Conservation (phyloP, 1,140 invertebrate genomes). For the Dendroctonus valens region DNA sequence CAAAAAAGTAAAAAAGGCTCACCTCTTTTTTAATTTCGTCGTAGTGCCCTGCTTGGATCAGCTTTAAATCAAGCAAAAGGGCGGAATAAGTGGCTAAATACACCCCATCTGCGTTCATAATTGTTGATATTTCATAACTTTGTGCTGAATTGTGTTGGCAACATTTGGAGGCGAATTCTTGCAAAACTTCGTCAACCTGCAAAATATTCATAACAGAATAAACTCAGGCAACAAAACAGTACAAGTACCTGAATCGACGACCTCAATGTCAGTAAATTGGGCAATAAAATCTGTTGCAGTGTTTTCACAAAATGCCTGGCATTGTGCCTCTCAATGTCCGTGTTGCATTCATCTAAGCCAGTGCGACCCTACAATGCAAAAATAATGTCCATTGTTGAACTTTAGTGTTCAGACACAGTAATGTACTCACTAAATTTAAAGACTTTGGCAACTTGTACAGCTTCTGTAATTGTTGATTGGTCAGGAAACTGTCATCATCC, state of each 20-base stretch:
- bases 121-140: constrained; percentile 64
- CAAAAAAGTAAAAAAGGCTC: constrained; percentile 31
- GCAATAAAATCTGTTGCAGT: constrained; percentile 67
- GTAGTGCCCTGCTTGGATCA: constrained; percentile 77
- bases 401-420: not conserved
- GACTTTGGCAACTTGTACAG: constrained; percentile 66
- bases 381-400: constrained; percentile 1
- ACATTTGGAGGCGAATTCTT: constrained; percentile 88
- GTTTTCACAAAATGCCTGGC: constrained; percentile 74
- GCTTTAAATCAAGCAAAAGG: constrained; percentile 77
- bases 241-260: constrained; percentile 67
- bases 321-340: constrained; percentile 75
- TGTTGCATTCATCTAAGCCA: constrained; percentile 65
- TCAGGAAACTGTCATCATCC: constrained; percentile 53
- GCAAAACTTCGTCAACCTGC: constrained; percentile 82
- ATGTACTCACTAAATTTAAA: constrained; percentile 52
- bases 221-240: not conserved
- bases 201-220: constrained; percentile 16
- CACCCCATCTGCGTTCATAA: constrained; percentile 93
- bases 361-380: constrained; percentile 51
- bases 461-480: constrained; percentile 56
- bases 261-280: constrained; percentile 66
- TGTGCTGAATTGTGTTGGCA: constrained; percentile 75
- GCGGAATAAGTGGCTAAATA: constrained; percentile 87
- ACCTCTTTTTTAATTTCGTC: constrained; percentile 63